A percentile compares a stretch with the other conserved stretches of the same genome.
phyloP scores from a whole-genome alignment of 2,797 vertebrate species.

The Enteromius viviparus region DNA sequence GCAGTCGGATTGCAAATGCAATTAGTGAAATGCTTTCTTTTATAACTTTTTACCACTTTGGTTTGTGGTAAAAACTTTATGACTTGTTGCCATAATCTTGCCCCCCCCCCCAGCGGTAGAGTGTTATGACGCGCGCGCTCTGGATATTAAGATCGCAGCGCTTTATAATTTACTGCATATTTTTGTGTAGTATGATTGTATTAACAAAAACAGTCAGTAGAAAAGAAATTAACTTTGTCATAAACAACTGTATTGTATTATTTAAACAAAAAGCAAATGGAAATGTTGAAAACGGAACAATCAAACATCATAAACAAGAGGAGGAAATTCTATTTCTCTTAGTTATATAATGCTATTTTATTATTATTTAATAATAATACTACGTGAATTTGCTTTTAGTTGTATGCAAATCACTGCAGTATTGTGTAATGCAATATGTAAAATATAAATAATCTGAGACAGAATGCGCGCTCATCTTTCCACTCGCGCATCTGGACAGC shows the following conservation, averaged over 20 bases:
- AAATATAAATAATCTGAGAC: background rate
- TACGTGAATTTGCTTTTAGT: no score
- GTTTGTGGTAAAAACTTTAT: background rate
- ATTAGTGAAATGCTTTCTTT: background rate
- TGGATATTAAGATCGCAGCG: background rate
- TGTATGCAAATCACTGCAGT: no score
- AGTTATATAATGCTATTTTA: no score
- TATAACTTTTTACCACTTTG: conserved; percentile 2
- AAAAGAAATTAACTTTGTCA: background rate
- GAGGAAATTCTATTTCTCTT: background rate
- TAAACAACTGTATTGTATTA: background rate
- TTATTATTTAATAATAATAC: no score
- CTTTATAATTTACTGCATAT: background rate
- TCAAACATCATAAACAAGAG: background rate
- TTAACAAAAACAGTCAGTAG: background rate
- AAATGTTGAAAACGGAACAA: background rate
- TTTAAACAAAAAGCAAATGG: background rate
- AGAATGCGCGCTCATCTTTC: background rate
- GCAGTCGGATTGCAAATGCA: background rate
- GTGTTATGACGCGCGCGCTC: background rate
- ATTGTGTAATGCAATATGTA: background rate
- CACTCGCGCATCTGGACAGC: background rate
- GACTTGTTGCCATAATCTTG: conserved; percentile 11
- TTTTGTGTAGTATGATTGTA: background rate
- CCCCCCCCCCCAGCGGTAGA: conserved; percentile 5